These are phyloP conservation scores for Crotalus adamanteus DNA, from an alignment of 2,797 vertebrate species.

Conservation along the genomic window DNA sequence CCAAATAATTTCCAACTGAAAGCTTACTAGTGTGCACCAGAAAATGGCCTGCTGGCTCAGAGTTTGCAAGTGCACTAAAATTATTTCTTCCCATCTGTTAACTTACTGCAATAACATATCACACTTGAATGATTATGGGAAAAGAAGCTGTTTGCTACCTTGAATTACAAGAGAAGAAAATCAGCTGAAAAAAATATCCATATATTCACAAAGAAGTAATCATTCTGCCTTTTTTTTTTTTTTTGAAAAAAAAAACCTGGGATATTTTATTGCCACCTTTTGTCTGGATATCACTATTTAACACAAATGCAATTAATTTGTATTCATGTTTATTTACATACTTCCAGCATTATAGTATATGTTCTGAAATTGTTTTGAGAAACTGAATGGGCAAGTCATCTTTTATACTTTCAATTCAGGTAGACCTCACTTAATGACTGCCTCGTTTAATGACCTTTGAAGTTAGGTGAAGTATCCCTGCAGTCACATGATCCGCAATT, in stretches of 20 bases:
- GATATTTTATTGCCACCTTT: background rate
- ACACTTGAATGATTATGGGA: constrained; percentile 42
- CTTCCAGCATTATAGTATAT: constrained; percentile 17
- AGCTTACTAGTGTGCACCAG: background rate
- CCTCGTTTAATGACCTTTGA: background rate
- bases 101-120: constrained; percentile 40
- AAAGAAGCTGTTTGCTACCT: constrained; percentile 33
- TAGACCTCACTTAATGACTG: background rate
- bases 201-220: constrained; percentile 27
- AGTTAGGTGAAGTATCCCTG: background rate
- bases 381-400: background rate
- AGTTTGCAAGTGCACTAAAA: constrained; percentile 40
- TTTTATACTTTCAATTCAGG: background rate
- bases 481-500: background rate
- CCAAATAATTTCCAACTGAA: constrained; percentile 39
- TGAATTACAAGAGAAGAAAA: constrained; percentile 26
- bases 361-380: background rate
- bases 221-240: background rate
- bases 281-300: background rate
- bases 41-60: constrained; percentile 40
- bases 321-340: background rate
- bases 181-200: constrained; percentile 2
- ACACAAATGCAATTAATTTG: constrained; percentile 38
- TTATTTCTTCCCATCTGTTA: constrained; percentile 52
- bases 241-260: background rate